Percentiles rank a stretch among this genome's conserved stretches.
These are phyloP conservation scores for Gerris lacustris DNA, from an alignment of 2,888 invertebrate species.

Conservation along the genomic window DNA sequence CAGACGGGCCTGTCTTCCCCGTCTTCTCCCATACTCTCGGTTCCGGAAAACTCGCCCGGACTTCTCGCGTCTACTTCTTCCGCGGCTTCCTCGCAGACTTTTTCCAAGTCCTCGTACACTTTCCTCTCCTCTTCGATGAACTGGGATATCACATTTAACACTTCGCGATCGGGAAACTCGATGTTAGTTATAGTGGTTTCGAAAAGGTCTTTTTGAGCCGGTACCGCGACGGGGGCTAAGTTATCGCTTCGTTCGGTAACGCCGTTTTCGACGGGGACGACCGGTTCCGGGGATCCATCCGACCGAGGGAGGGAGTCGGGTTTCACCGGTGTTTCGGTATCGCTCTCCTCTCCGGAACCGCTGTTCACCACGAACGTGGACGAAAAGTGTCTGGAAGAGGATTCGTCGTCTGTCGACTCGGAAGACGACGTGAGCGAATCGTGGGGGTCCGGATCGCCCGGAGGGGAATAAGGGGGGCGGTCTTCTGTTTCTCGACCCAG, in stretches of 20 bases:
- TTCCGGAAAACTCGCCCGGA: slow-evolving; percentile 33
- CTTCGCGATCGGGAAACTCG: slow-evolving; percentile 23
- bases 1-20: slow-evolving; percentile 52
- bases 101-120: slow-evolving; percentile 12
- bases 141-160: slow-evolving; percentile 22
- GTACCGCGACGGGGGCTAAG: not conserved
- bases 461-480: slow-evolving; percentile 15
- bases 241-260: slow-evolving; percentile 9
- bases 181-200: slow-evolving; percentile 16
- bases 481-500: slow-evolving; percentile 23
- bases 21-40: slow-evolving; percentile 33
- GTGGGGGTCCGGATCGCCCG: slow-evolving; percentile 17
- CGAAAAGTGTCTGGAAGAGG: slow-evolving; percentile 34
- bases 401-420: slow-evolving; percentile 20
- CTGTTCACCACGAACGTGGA: slow-evolving; percentile 39
- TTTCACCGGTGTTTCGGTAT: slow-evolving; percentile 9
- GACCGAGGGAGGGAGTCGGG: slow-evolving; percentile 10
- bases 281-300: slow-evolving; percentile 2
- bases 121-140: slow-evolving; percentile 23
- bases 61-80: slow-evolving; percentile 34
- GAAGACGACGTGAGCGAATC: slow-evolving; percentile 23
- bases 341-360: slow-evolving; percentile 28
- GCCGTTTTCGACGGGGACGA: slow-evolving; percentile 3
- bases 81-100: slow-evolving; percentile 34
- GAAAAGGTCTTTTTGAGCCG: slow-evolving; percentile 10